phyloP scores from a whole-genome alignment of 2,888 invertebrate genomes.

The Torymus texanus region DNA sequence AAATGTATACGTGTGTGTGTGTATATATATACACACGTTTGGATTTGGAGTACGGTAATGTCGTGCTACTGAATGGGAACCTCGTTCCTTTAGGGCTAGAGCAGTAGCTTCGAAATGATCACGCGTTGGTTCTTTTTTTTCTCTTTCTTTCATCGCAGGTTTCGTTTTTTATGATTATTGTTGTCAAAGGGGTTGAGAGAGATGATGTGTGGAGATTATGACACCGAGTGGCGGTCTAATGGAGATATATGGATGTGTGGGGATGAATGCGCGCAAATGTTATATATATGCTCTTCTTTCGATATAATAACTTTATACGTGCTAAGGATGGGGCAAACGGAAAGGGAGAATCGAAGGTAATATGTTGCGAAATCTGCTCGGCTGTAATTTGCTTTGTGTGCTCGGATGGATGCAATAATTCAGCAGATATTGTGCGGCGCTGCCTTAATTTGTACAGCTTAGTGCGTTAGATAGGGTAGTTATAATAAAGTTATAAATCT shows the following conservation, averaged over 20 bases:
- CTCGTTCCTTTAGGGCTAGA: neutral
- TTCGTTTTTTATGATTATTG: no score
- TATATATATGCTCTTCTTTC: conserved; percentile 14
- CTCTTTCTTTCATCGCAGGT: neutral
- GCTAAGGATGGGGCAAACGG: neutral
- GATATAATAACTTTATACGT: conserved; percentile 15
- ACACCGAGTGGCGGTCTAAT: conserved; percentile 50
- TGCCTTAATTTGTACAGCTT: no score
- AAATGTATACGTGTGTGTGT: no score
- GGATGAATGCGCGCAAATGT: neutral
- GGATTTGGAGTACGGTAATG: neutral
- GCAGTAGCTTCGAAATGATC: conserved; percentile 4
- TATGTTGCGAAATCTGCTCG: conserved; percentile 14
- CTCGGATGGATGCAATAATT: neutral
- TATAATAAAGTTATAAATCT: no score
- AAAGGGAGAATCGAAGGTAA: neutral
- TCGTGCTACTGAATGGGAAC: neutral
- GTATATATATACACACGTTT: neutral
- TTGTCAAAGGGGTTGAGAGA: no score
- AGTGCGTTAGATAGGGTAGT: no score
- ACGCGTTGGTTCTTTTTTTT: neutral
- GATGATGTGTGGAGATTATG: conserved; percentile 45
- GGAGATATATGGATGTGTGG: conserved; percentile 34
- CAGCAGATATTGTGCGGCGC: neutral
- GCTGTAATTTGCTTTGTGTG: conserved; percentile 3